These are phyloP conservation scores for Otus sunia DNA, from an alignment of 2,113 vertebrate genomes.

Conservation along the genomic window DNA sequence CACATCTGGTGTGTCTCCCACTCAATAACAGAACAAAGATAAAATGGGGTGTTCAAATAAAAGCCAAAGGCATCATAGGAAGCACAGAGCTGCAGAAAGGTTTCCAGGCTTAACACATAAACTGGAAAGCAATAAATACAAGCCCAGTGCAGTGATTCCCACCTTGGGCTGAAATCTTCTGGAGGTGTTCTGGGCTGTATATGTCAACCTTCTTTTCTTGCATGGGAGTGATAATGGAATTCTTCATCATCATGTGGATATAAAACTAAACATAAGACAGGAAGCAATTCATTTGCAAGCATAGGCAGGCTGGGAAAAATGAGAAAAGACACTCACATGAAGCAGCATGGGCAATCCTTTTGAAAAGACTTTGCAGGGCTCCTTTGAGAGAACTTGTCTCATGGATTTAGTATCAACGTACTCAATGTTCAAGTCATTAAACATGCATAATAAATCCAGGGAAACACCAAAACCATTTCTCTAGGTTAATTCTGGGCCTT, in stretches of 20 bases:
- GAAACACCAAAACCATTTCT: not conserved
- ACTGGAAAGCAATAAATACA: not conserved
- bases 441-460: not conserved
- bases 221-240: not conserved
- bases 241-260: fast-evolving
- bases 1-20: not conserved
- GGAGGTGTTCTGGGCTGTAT: not conserved
- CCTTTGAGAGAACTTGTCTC: not conserved
- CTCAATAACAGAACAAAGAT: not conserved
- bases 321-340: fast-evolving
- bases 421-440: not conserved
- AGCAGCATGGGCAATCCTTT: not conserved
- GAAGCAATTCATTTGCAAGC: not conserved
- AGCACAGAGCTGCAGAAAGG: not conserved
- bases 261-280: not conserved
- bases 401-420: not conserved
- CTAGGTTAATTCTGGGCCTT: not conserved
- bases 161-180: not conserved
- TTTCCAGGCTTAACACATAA: not conserved
- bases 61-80: not conserved
- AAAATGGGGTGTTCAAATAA: not conserved
- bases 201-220: not conserved
- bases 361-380: not conserved
- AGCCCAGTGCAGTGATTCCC: not conserved
- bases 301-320: not conserved